Percentiles rank a stretch among this genome's conserved stretches.
phyloP scores from a whole-genome alignment of 2,888 invertebrate genomes.

The Lasioglossum pauxillum region DNA sequence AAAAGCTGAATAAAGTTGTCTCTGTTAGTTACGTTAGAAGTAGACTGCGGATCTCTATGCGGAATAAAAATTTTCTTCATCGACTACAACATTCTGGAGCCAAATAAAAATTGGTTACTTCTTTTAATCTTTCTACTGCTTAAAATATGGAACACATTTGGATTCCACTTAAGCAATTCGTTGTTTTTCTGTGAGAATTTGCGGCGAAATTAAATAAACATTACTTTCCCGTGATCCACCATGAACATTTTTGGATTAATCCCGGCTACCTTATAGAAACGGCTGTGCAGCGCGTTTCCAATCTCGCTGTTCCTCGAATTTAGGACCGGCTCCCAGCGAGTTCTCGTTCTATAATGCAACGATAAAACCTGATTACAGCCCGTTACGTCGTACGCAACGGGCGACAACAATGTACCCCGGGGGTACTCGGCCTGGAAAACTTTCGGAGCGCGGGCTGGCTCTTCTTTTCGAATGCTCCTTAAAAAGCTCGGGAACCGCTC shows the following conservation, averaged over 20 bases:
- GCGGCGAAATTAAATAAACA: too few species aligned
- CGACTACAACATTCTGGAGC: too few species aligned
- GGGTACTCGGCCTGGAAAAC: conserved; percentile 3
- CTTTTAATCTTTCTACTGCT: too few species aligned
- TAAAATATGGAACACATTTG: neutral
- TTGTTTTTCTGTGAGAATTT: too few species aligned
- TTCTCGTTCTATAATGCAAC: neutral
- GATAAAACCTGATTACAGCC: conserved; percentile 23
- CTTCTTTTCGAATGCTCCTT: conserved; percentile 33
- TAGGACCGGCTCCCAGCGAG: neutral
- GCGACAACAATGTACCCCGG: conserved; percentile 12
- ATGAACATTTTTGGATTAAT: neutral
- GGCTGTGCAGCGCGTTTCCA: neutral
- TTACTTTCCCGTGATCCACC: too few species aligned
- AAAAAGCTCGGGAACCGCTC: conserved; percentile 43
- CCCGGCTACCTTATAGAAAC: neutral
- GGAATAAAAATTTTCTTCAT: too few species aligned
- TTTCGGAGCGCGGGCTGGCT: conserved; percentile 3
- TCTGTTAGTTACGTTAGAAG: neutral
- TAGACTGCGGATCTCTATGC: too few species aligned
- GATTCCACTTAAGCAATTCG: too few species aligned
- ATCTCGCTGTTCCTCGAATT: neutral
- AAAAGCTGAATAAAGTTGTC: neutral
- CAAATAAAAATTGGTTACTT: too few species aligned
- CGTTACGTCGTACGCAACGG: conserved; percentile 11